Percentiles rank a stretch among this genome's conserved stretches.
phyloP scores from a whole-genome alignment of 2,888 invertebrate genomes.

The Antheraea yamamai region DNA sequence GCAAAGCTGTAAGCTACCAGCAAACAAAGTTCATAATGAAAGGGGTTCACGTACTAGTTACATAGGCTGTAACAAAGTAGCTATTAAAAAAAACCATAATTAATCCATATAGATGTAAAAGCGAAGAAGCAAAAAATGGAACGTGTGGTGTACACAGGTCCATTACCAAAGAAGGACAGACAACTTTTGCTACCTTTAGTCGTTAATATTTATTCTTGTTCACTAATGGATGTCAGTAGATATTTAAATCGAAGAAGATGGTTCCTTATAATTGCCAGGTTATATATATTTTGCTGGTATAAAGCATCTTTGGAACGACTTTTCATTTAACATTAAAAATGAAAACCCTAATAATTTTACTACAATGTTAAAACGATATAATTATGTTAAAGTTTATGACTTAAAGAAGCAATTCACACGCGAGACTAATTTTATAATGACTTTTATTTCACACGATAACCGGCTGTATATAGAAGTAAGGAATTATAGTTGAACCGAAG shows the following conservation, averaged over 20 bases:
- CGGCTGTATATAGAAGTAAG: conserved; percentile 42
- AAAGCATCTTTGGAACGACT: background rate
- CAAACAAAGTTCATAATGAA: background rate
- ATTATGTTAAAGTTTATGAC: conserved; percentile 29
- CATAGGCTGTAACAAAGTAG: background rate
- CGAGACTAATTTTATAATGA: conserved; percentile 41
- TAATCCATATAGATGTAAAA: background rate
- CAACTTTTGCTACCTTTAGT: background rate
- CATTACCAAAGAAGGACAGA: background rate
- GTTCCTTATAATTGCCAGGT: background rate
- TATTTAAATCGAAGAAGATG: background rate
- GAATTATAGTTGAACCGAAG: conserved; percentile 36
- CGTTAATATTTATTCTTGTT: background rate
- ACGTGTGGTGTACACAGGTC: background rate
- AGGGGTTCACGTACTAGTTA: background rate
- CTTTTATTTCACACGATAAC: conserved; percentile 44
- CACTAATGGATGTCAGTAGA: background rate
- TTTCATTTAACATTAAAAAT: background rate
- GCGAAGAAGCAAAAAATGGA: background rate
- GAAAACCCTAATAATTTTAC: background rate
- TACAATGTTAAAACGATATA: background rate
- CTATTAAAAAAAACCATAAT: background rate
- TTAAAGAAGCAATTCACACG: conserved; percentile 37
- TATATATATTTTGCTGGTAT: background rate
- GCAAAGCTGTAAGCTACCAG: background rate